phyloP scores from a whole-genome alignment of 1,140 invertebrate species.

The Procambarus clarkii region DNA sequence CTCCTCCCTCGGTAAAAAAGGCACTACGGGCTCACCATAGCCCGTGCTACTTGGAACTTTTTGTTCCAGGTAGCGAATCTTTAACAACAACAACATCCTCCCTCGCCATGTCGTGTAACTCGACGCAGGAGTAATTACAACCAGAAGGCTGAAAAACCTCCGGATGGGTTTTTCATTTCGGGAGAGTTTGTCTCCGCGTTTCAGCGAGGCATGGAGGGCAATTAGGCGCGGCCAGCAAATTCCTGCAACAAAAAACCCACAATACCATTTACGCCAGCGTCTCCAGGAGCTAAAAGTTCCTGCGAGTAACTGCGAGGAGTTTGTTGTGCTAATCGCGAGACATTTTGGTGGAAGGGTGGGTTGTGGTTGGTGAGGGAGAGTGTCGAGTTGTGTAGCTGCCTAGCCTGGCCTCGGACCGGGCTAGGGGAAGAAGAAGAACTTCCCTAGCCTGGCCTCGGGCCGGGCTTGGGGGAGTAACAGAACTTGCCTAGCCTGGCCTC shows the following conservation, averaged over 20 bases:
- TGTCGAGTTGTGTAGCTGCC: no score
- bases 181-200: conserved; percentile 14
- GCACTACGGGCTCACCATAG: no score
- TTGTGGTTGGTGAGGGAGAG: not conserved
- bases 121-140: conserved; percentile 26
- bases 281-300: not conserved
- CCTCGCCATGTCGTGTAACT: not conserved
- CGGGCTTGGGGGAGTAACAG: no score
- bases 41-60: no score
- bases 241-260: conserved; percentile 11
- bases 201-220: conserved; percentile 11
- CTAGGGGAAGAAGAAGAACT: no score
- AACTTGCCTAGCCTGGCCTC: no score
- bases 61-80: no score
- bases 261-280: conserved; percentile 29
- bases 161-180: not conserved
- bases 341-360: not conserved
- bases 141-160: conserved; percentile 12
- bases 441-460: no score
- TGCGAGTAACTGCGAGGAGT: not conserved
- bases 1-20: not conserved
- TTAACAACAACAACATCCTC: no score
- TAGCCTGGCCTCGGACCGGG: no score
- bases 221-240: conserved; percentile 42
- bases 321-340: not conserved